Evolutionary conservation across 2,888 invertebrate species (phyloP), one percentile per base, ranked within the genome.

Genomic region (Conchocele bisecta): DNA sequence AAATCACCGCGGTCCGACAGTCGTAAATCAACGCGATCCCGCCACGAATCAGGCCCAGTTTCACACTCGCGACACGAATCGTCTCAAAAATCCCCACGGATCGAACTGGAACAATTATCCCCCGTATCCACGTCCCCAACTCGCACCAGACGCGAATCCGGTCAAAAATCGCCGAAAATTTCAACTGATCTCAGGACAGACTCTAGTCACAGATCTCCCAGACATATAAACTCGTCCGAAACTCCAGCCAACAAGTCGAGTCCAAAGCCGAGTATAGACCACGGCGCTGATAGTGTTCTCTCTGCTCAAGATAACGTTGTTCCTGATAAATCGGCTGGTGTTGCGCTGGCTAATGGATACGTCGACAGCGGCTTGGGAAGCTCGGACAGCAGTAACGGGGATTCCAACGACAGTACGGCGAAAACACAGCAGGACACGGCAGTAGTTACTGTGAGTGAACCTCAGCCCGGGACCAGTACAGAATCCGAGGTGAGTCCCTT

Each of bases 311-410:
- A 17, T 20, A 66, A n/a, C 29, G 31, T n/a, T 35, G 2, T 35
- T 17, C 31, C 42, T n/a, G 26, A 20, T 11, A 46, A 46, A 35
- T 33, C 39, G 24, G 35, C 11, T 22, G 56, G 31, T 1, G 48
- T 44, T 17, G 51, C 39, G 1, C 56, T 66, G 13, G 48, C 64
- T 28, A 56, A 66, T 26, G 68, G 48, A 41, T 77, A 70, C 50
- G 69, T 79, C 24, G 88, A 88, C 65, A 88, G 88, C 79, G 88
- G 88, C 41, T 53, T 86, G 7, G 85, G 88, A 26, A 86, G 86
- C 60, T 85, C 86, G n/a, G 74, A 86, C 17, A 83, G 83, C 24
- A 86, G 85, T 67, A 88, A 85, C 75, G 86, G 86, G 41, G 88
- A 88, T 48, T 88, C 88, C 11, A 74, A 84, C 46, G 88, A 88